Evolutionary conservation across 2,888 invertebrate genomes (phyloP), one percentile per base, ranked within the genome.

Genomic region (Nomada fabriciana): DNA sequence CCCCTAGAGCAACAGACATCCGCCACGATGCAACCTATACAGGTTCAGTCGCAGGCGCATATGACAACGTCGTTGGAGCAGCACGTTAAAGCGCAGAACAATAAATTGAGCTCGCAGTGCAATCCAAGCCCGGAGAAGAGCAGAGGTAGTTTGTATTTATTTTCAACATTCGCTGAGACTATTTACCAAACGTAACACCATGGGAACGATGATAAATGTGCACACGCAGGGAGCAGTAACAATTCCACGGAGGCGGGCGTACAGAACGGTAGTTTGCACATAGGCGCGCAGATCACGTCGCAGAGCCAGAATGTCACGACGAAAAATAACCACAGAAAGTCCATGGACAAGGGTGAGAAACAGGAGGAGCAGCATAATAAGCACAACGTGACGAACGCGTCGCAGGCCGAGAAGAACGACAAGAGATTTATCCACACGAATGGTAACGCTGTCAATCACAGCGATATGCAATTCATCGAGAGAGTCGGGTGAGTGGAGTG

Each of bases 1-100:
- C 98, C 98, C 64, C 95, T 96, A 85, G 96, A 96, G 94, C 94
- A 94, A 94, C 94, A 91, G 93, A 88, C 93, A 15, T 73, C 73
- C 80, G 83, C 91, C 73, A 88, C 91, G 18, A 89, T 92, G 76
- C 91, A 92, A 84, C 91, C 92, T 75, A 92, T 92, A 74, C 90
- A 92, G 73, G 86, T 91, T 74, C 93, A 93, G 83, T 85, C 91
- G 61, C 92, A 91, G 82, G 78, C 89, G 76, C 88, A 91, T 72
- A 89, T 90, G 79, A 84, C 90, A 64, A 76, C 91, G 15, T 83
- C 91, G 13, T 78, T 90, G 74, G 93, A 93, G 75, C 93, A 92
- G 73, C 92, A 93, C 84, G 90, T 91, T 87, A 94, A 93, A 90
- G 90, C 91, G 77, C 93, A 94, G 84, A 90, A 91, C 77, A 92